These are phyloP conservation scores for Choloepus hoffmanni DNA, from an alignment of 2,113 vertebrate species.

Conservation along the genomic window DNA sequence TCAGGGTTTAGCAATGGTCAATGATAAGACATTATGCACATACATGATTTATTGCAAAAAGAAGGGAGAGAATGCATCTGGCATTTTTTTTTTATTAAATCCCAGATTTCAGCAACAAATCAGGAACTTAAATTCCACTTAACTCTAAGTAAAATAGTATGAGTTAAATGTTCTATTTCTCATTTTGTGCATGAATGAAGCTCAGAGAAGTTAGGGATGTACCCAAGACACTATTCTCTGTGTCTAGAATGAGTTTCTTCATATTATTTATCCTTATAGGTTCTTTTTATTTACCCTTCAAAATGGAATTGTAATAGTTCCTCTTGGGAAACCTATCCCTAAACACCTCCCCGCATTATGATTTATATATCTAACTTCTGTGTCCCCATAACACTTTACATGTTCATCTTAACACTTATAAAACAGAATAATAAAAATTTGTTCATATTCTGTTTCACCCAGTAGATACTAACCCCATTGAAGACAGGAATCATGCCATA, in stretches of 20 bases:
- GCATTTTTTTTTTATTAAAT: neutral
- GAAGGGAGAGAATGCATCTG: neutral
- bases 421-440: slow-evolving; percentile 5
- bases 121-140: neutral
- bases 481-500: neutral
- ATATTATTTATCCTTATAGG: neutral
- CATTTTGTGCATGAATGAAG: neutral
- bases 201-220: neutral
- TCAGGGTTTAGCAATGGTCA: slow-evolving; percentile 5
- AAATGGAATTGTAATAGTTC: neutral
- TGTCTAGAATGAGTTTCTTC: neutral
- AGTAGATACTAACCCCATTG: neutral
- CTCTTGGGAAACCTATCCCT: neutral
- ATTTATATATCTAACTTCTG: neutral
- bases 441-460: neutral
- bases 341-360: neutral
- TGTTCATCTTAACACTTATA: neutral
- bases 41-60: neutral
- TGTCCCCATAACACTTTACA: neutral
- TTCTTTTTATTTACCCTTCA: neutral
- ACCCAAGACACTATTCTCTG: neutral
- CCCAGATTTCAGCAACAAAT: neutral
- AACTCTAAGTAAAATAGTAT: slow-evolving; percentile 12
- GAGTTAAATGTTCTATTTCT: neutral
- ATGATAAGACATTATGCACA: neutral